Percentiles rank a stretch among this genome's conserved stretches.
Evolutionary conservation across 2,797 vertebrate species (phyloP).

Genomic region (Myotis myotis): DNA sequence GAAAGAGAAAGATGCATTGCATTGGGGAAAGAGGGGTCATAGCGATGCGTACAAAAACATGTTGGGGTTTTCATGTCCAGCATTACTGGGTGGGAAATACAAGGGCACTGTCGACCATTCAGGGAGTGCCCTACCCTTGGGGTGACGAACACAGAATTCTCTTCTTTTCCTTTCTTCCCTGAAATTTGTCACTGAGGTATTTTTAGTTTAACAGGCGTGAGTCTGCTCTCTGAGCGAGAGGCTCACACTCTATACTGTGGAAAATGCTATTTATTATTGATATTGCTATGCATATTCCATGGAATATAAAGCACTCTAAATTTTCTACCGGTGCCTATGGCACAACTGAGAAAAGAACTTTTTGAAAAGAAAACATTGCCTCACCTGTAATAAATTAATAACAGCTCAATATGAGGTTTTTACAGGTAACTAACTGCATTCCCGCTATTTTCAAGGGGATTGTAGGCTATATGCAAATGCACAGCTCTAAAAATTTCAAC

Average conservation of each 20-base stretch:
- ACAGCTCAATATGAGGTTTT: slow-evolving; percentile 70
- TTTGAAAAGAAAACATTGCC: slow-evolving; percentile 75
- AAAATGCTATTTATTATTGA: slow-evolving; percentile 84
- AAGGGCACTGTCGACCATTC: neutral
- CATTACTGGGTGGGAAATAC: neutral
- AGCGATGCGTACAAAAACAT: neutral
- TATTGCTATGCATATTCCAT: slow-evolving; percentile 80
- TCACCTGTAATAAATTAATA: slow-evolving; percentile 78
- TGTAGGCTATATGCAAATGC: slow-evolving; percentile 73
- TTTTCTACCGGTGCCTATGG: slow-evolving; percentile 69
- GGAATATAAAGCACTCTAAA: slow-evolving; percentile 76
- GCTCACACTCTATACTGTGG: slow-evolving; percentile 67
- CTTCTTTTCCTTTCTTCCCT: slow-evolving; percentile 49
- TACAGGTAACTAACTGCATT: slow-evolving; percentile 68
- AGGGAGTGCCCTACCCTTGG: neutral
- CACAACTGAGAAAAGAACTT: slow-evolving; percentile 69
- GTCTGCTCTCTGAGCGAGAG: slow-evolving; percentile 50
- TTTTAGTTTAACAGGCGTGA: slow-evolving; percentile 74
- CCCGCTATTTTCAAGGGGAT: slow-evolving; percentile 59
- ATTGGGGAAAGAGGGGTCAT: neutral
- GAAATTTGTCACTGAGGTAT: slow-evolving; percentile 72
- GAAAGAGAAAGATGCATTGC: neutral
- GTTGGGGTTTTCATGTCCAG: neutral
- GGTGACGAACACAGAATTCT: slow-evolving; percentile 10
- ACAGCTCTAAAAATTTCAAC: slow-evolving; percentile 63